Base-by-base conservation (phyloP, 2,113 vertebrate genomes). In the Piprites chloris region DNA sequence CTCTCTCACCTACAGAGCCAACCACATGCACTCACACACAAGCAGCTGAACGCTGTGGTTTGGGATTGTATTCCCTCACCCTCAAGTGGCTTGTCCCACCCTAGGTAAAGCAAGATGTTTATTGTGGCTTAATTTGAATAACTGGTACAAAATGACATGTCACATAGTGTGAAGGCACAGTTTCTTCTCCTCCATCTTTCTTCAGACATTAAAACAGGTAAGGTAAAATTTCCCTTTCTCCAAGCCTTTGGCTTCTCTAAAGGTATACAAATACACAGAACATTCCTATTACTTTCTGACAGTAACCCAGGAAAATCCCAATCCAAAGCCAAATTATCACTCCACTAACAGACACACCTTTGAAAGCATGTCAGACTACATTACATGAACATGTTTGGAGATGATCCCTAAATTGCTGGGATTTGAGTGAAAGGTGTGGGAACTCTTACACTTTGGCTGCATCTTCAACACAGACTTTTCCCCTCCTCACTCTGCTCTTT, bases 1-100 rank as follows among this genome's bases (percentile, higher is more conserved):
- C 39, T 79, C 46, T 85, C 50, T 92, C 73, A 85, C 44, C 84
- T 89, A n/a, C 52, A 72, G 52, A 89, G 61, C 22, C 80, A 91
- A 21, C 41, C 68, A 78, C 77, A 84, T 2, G 4, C 3, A 5
- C 77, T 95, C 73, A 74, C 61, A 93, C 42, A 81, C 35, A 63
- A 58, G 46, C 59, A 87, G 39, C 59, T 67, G 44, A 80, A 71
- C 33, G 27, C 23, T 84, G 72, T 66, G 59, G 50, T 85, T 94
- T 67, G 69, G 72, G 35, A 53, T 55, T 66, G 63, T 16, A 9
- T 26, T 73, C 59, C 82, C 77, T 66, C 4, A 2, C 72, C 17
- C 13, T 91, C 4, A 0, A 44, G 32, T 67, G 73, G 37, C 41
- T 83, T 90, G 33, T 35, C 35, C 35, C 47, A 83, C 30, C 24